Conservation (phyloP, 2,888 invertebrate genomes). For the Cabera pusaria region DNA sequence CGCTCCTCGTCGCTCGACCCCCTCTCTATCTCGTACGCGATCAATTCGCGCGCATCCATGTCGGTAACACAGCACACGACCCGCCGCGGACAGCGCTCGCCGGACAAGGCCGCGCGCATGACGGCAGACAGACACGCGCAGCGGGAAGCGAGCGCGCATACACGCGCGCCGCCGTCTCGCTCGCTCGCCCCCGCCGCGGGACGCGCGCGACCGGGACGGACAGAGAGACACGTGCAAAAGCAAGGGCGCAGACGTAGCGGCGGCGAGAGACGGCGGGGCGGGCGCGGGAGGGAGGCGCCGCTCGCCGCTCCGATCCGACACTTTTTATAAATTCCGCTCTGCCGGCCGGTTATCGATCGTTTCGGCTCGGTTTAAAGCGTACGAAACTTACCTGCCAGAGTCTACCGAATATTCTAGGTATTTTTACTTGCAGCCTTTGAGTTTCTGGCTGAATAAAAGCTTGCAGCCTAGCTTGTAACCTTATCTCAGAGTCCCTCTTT, state of each 20-base stretch:
- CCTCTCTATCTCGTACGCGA: conserved; percentile 18
- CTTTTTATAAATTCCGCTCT: conserved; percentile 23
- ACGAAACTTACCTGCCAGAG: too few relatives aligned
- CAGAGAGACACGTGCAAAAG: conserved; percentile 59
- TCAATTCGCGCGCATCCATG: conserved; percentile 14
- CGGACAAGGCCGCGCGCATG: conserved; percentile 65
- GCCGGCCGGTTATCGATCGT: conserved; percentile 21
- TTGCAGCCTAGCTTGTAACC: too few relatives aligned
- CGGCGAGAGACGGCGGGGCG: conserved; percentile 3
- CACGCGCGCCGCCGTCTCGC: conserved; percentile 48
- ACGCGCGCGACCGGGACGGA: conserved; percentile 37
- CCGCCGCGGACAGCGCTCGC: conserved; percentile 48
- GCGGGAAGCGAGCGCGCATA: conserved; percentile 59
- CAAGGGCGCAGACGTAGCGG: conserved; percentile 69
- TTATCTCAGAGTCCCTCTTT: too few relatives aligned
- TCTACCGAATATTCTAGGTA: too few relatives aligned
- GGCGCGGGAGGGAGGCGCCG: neutral
- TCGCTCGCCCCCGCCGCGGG: conserved; percentile 35
- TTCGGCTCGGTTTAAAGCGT: conserved; percentile 10
- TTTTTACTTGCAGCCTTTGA: too few relatives aligned
- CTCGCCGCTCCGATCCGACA: conserved; percentile 3
- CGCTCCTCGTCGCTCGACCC: conserved; percentile 20
- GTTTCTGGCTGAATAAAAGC: too few relatives aligned
- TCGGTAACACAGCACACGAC: conserved; percentile 32
- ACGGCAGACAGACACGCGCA: conserved; percentile 74